Evolutionary conservation across 2,888 invertebrate species (phyloP), one percentile per base, ranked within the genome.

Genomic region (Diabrotica balteata): DNA sequence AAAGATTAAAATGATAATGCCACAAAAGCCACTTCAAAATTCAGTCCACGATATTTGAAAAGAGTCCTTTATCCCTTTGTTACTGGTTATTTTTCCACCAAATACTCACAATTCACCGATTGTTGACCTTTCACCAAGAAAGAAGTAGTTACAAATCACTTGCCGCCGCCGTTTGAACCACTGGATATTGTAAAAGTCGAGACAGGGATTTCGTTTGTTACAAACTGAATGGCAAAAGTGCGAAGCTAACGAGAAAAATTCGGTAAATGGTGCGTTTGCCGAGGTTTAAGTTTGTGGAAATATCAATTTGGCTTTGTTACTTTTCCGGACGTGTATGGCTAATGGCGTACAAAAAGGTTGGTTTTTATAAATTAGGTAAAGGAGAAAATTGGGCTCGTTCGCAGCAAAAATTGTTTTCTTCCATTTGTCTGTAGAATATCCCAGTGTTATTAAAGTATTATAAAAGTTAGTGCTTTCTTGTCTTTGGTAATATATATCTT

Each of bases 101-200:
- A 32, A 32, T 32, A 32, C 32, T 32, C 32, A 32, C 32, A 32
- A 32, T 32, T 4, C 32, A 32, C 45, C 9, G 55, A 44, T 17
- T 45, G 55, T 57, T 57, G 55, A 57, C 55, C 55, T 11, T 42
- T 57, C 55, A 57, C 8, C 7, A 44, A 32, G 3, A 8, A 45
- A 57, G 45, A 57, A 57, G 17, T 57, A 57, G 43, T 17, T 8
- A 44, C 58, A 65, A 65, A 68, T 65, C 68, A 59, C 59, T 42
- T 43, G 32, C 32, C 5, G 32, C 32, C 3, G 32, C 17, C 32
- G 32, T 32, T 32, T 32, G 32, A 32, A 32, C 32, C 32, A 32
- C 60, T 64, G 55, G 52, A 43, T 43, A 54, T 54, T 42, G 54
- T 54, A 54, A 57, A 57, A 57, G 55, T 57, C 50, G 50, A 11